Evolutionary conservation across 2,888 invertebrate genomes (phyloP), one percentile per base, ranked within the genome.

Genomic region (Lomographa bimaculata): DNA sequence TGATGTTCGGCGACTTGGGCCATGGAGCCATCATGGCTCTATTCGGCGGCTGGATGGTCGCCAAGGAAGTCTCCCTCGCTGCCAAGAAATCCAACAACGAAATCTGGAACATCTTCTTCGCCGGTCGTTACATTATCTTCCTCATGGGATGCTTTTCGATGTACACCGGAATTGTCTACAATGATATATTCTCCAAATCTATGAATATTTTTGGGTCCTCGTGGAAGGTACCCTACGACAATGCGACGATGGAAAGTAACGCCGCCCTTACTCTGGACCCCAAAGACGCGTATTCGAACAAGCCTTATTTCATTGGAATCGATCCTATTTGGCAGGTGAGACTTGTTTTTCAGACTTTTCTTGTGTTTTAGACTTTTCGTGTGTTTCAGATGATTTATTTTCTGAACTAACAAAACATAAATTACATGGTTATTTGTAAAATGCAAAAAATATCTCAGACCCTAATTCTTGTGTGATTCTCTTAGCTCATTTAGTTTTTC

Each of bases 31-130:
- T 98, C 50, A 92, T 98, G 93, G 87, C 94, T 2, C 52, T 94
- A 7, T 96, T 97, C 71, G 97, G 94, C 0, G 80, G 90, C 0
- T 97, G 92, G 91, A 93, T 98, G 94, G 93, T 96, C 9, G 49
- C 94, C 20, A 92, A 91, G 47, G 98, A 98, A 76, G 95, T 94
- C 45, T 91, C 93, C 34, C 86, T 98, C 33, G 73, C 89, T n/a
- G 90, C 91, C 2, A 91, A 93, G 66, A 95, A 94, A 57, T 90
- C 92, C 5, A 91, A 81, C 64, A 94, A 92, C 71, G 96, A 97
- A 94, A 98, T 99, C 60, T 98, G 97, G 96, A 97, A 96, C 79
- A 99, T 98, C 32, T 98, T 99, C 91, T 98, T 99, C 81, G 97
- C 96, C 46, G 99, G 99, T 34, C 96, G 99, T 24, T 99, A 99